A percentile compares a stretch with the other conserved stretches of the same genome.
Conservation (phyloP, 2,113 vertebrate species). For the Isichthys henryi region DNA sequence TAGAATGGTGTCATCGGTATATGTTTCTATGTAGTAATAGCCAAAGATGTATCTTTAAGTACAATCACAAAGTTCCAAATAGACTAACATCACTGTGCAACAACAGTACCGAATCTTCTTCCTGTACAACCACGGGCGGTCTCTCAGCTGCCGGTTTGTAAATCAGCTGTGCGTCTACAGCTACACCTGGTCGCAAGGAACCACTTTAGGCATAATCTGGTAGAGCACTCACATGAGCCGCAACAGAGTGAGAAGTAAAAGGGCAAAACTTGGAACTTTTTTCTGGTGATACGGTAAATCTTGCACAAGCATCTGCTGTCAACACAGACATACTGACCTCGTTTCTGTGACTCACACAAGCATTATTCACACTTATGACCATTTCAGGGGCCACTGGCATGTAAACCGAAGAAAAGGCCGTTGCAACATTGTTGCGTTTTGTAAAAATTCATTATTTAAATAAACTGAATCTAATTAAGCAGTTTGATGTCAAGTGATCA, state of each 20-base stretch:
- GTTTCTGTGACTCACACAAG: neutral
- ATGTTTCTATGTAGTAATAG: neutral
- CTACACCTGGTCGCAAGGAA: neutral
- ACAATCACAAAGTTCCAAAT: neutral
- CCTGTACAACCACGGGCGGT: neutral
- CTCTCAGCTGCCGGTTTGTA: neutral
- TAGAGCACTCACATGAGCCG: neutral
- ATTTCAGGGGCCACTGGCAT: neutral
- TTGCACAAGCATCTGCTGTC: neutral
- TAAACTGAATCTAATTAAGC: neutral
- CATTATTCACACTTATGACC: neutral
- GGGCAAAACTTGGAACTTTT: neutral
- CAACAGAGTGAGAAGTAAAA: neutral
- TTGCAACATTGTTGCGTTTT: neutral
- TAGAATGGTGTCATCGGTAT: neutral
- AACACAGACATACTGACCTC: neutral
- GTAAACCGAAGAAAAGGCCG: neutral
- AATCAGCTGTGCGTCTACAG: neutral
- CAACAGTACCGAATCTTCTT: neutral
- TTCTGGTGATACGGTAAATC: neutral
- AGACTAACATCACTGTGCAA: neutral
- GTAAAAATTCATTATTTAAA: neutral
- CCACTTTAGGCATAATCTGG: neutral
- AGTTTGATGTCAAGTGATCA: no score
- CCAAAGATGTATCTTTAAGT: neutral